These are phyloP conservation scores for Falco columbarius DNA, from an alignment of 2,797 vertebrate species.

Conservation along the genomic window DNA sequence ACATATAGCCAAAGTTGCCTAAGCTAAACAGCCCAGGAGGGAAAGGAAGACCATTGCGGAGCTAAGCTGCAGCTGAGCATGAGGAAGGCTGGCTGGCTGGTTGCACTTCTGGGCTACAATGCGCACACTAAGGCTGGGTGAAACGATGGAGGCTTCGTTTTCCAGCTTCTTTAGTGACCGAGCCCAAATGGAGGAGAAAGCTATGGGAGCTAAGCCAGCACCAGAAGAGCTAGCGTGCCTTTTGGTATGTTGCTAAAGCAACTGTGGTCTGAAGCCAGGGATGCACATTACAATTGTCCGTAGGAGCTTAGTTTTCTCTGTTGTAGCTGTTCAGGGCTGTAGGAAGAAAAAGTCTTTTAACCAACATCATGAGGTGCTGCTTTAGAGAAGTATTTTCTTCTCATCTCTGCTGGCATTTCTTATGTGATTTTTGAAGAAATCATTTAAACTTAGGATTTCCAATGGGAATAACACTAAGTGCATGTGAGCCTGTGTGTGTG, in stretches of 20 bases:
- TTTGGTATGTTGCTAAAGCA: background rate
- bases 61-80: background rate
- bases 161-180: background rate
- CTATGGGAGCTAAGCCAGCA: background rate
- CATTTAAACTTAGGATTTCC: background rate
- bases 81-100: background rate
- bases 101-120: background rate
- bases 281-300: background rate
- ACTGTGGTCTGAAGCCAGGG: background rate
- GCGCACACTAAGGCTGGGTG: background rate
- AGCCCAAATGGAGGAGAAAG: background rate
- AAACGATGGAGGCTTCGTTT: background rate
- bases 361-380: background rate
- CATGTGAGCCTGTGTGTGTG: background rate
- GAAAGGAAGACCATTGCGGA: rapidly evolving
- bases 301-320: background rate
- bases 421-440: background rate
- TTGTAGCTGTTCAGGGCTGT: background rate
- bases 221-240: background rate
- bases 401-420: rapidly evolving
- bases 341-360: background rate
- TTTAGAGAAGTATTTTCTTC: background rate
- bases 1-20: background rate
- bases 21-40: background rate
- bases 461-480: background rate